These are phyloP conservation scores for Drosophila carrolli DNA, from an alignment of 1,140 invertebrate genomes.

Conservation along the genomic window DNA sequence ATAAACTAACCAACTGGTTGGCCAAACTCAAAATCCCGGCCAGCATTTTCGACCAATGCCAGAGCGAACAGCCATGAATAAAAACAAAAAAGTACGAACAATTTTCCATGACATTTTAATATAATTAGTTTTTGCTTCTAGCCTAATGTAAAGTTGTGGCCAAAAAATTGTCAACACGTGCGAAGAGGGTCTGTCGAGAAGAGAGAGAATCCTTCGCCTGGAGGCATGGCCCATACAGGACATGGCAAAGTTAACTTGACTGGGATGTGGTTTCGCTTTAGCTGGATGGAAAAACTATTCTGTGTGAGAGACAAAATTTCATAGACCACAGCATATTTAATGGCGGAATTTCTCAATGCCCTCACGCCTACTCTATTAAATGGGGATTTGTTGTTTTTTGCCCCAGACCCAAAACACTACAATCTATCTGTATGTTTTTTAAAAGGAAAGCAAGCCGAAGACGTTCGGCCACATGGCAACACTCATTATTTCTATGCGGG, in stretches of 20 bases:
- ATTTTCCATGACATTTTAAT: slow-evolving; percentile 81
- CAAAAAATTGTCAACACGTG: slow-evolving; percentile 77
- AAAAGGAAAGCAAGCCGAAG: slow-evolving; percentile 46
- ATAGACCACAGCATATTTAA: slow-evolving; percentile 75
- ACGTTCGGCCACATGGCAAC: slow-evolving; percentile 59
- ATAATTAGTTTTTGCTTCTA: slow-evolving; percentile 79
- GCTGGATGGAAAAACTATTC: slow-evolving; percentile 63
- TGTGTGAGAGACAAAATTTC: slow-evolving; percentile 52
- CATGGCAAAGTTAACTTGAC: slow-evolving; percentile 65
- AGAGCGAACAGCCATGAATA: slow-evolving; percentile 15
- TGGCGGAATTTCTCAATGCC: slow-evolving; percentile 56
- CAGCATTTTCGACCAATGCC: slow-evolving; percentile 63
- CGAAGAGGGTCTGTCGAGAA: slow-evolving; percentile 13
- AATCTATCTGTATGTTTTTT: slow-evolving; percentile 57
- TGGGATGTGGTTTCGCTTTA: slow-evolving; percentile 26
- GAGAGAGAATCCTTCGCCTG: slow-evolving; percentile 15
- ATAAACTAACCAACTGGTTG: slow-evolving; percentile 43
- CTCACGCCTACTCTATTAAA: slow-evolving; percentile 74
- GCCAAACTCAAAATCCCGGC: slow-evolving; percentile 54
- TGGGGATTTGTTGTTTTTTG: slow-evolving; percentile 63
- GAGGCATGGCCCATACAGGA: slow-evolving; percentile 44
- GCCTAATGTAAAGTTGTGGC: slow-evolving; percentile 80
- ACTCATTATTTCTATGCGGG: slow-evolving; percentile 79
- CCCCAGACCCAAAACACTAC: slow-evolving; percentile 5
- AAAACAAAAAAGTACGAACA: slow-evolving; percentile 24